Evolutionary conservation across 2,113 vertebrate genomes (phyloP).

Genomic region (Probosciger aterrimus): DNA sequence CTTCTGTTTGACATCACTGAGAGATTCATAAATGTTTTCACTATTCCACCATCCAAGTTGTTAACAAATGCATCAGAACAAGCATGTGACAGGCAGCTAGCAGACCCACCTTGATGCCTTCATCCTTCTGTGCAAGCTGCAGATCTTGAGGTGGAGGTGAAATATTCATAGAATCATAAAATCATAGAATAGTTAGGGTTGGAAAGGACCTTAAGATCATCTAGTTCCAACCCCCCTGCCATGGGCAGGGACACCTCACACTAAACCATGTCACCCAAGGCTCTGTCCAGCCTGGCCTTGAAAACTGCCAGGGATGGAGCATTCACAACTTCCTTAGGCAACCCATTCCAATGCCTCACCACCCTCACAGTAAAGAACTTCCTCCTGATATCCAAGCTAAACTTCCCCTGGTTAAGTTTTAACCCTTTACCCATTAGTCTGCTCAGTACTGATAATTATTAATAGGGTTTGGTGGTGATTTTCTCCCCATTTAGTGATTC

Average conservation of each 20-base stretch:
- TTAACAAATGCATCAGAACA: background rate
- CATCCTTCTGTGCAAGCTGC: background rate
- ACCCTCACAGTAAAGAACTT: too few species aligned
- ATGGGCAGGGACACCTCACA: too few species aligned
- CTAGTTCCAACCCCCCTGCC: too few species aligned
- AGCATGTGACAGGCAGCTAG: rapidly evolving
- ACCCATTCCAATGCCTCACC: too few species aligned
- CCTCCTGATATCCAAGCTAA: too few species aligned
- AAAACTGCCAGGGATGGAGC: too few species aligned
- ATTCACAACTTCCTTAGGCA: too few species aligned
- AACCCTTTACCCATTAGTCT: background rate
- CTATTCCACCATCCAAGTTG: background rate
- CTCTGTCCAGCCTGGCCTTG: too few species aligned
- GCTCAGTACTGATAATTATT: background rate
- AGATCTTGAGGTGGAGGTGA: background rate
- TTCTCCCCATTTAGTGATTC: background rate
- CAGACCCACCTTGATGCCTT: background rate
- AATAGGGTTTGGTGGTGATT: background rate
- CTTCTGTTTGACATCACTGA: background rate
- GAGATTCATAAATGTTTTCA: background rate
- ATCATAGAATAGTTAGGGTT: too few species aligned
- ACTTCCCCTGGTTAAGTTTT: too few species aligned
- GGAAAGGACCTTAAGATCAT: too few species aligned
- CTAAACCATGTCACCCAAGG: too few species aligned
- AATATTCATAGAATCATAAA: background rate